A percentile compares a stretch with the other conserved stretches of the same genome.
Conservation (phyloP, 2,113 vertebrate genomes). For the Notothenia coriiceps region DNA sequence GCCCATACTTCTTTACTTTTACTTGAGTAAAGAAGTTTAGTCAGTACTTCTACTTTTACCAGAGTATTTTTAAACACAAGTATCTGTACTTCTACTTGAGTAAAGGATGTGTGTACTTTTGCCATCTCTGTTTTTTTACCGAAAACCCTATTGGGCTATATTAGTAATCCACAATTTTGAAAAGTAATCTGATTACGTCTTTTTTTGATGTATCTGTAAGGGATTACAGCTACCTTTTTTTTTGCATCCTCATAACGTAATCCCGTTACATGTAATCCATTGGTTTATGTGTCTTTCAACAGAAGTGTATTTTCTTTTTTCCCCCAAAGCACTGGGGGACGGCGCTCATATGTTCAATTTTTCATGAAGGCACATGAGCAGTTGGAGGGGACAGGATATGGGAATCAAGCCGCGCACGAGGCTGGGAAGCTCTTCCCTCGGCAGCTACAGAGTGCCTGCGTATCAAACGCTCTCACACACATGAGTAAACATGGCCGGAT, state of each 20-base stretch:
- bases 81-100: too few species aligned
- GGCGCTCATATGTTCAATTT: conserved; percentile 43
- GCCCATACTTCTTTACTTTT: too few species aligned
- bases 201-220: too few species aligned
- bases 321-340: conserved; percentile 34
- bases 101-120: too few species aligned
- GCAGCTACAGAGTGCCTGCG: conserved; percentile 27
- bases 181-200: too few species aligned
- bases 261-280: conserved; percentile 8
- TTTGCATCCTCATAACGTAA: too few species aligned
- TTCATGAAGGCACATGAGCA: conserved; percentile 58
- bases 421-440: not conserved
- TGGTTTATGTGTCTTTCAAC: conserved; percentile 26
- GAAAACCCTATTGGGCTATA: not conserved
- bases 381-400: conserved; percentile 42
- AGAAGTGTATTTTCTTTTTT: not conserved
- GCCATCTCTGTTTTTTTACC: not conserved
- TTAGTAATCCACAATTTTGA: too few species aligned
- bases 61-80: too few species aligned
- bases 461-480: conserved; percentile 53
- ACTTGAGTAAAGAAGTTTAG: too few species aligned
- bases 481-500: conserved; percentile 52
- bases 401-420: not conserved
- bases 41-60: too few species aligned
- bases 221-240: too few species aligned